Conservation (phyloP, 1,140 invertebrate genomes). For the Sitophilus oryzae region DNA sequence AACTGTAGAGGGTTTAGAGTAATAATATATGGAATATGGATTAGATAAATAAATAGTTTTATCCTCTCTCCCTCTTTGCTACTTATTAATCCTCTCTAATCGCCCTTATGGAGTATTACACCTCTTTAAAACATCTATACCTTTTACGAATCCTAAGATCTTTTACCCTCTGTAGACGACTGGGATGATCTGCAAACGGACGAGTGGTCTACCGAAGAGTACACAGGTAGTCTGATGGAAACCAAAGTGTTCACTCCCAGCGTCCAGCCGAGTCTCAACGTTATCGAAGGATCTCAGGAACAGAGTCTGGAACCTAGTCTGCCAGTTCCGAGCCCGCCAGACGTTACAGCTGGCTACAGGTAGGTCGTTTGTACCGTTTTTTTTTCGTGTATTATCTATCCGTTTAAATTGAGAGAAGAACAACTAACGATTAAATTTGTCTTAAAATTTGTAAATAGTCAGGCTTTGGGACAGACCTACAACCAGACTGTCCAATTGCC, state of each 20-base stretch:
- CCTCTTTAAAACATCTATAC: no score
- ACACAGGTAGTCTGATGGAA: conserved; percentile 85
- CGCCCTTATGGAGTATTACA: no score
- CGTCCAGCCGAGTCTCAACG: conserved; percentile 29
- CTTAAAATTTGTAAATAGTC: conserved; percentile 19
- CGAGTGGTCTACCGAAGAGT: conserved; percentile 94
- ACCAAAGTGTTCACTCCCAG: conserved; percentile 91
- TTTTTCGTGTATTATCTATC: neutral
- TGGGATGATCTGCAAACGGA: conserved; percentile 55
- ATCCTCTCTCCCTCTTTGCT: no score
- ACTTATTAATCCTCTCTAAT: no score
- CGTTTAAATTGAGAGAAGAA: conserved; percentile 11
- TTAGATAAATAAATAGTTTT: no score
- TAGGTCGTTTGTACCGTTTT: no score
- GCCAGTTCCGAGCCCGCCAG: neutral
- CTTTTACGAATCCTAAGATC: no score
- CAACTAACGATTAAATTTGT: no score
- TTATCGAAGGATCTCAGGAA: conserved; percentile 4
- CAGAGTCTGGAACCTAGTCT: neutral
- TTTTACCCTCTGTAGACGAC: conserved; percentile 37
- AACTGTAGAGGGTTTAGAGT: no score
- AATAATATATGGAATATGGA: no score
- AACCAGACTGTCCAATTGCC: conserved; percentile 29
- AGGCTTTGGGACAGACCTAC: conserved; percentile 25
- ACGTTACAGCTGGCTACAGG: neutral